Conservation (phyloP, 2,888 invertebrate species). For the Gasteruption jaculator region DNA sequence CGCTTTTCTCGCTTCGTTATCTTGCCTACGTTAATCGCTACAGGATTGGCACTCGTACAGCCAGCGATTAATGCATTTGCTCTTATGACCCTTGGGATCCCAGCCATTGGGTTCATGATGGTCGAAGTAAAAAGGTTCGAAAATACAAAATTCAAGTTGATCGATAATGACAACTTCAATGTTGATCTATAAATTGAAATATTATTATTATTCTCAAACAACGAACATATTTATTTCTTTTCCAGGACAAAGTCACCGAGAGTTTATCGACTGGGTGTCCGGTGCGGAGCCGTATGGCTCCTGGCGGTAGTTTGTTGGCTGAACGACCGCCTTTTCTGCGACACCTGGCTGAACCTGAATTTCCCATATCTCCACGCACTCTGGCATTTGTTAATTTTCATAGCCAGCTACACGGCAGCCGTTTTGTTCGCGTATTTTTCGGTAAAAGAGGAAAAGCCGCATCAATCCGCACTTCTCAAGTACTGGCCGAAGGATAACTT, state of each 20-base stretch:
- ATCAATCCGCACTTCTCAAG: constrained; percentile 64
- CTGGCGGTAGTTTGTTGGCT: constrained; percentile 75
- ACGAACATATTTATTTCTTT: constrained; percentile 8
- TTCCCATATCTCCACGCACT: constrained; percentile 80
- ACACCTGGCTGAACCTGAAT: constrained; percentile 71
- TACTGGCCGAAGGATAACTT: constrained; percentile 78
- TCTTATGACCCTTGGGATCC: constrained; percentile 69
- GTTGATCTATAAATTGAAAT: background rate
- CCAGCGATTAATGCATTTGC: constrained; percentile 81
- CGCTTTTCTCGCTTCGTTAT: constrained; percentile 60
- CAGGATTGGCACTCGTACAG: constrained; percentile 67
- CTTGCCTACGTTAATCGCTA: constrained; percentile 61
- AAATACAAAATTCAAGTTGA: constrained; percentile 1
- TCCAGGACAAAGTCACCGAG: constrained; percentile 60
- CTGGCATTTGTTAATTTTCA: constrained; percentile 79
- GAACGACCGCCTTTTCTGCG: constrained; percentile 73
- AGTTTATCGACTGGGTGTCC: constrained; percentile 68
- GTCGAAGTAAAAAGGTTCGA: constrained; percentile 65
- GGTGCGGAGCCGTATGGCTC: constrained; percentile 65
- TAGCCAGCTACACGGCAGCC: constrained; percentile 71
- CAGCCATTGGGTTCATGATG: constrained; percentile 65
- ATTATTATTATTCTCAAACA: background rate
- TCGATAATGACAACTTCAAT: no score
- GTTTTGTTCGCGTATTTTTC: constrained; percentile 78
- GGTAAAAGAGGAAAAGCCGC: constrained; percentile 68